Base-by-base conservation (phyloP, 2,113 vertebrate species). In the Hyperopisus bebe region DNA sequence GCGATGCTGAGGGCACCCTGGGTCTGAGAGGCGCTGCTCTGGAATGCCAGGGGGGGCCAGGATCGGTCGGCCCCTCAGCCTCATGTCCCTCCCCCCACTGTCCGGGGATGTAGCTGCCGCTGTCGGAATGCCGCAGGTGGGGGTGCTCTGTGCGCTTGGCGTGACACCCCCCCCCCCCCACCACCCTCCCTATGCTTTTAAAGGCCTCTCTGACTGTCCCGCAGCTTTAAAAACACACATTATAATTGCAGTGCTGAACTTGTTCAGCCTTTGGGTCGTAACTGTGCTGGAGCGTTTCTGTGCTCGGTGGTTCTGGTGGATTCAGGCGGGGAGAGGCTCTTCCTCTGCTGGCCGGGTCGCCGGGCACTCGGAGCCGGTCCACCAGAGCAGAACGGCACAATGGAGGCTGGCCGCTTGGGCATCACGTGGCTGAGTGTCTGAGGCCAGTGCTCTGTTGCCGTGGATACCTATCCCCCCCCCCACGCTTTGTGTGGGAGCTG, bases 391-490 rank as follows among this genome's bases (percentile, higher is more conserved):
- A 85, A 48, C 39, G 21, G 83, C 83, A 86, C 83, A 86, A 86
- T 86, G 83, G 44, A 86, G 21, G 24, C 46, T 47, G 10, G 46
- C 83, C 46, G n/a, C 31, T 85, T n/a, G 21, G 83, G 55, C 47
- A 13, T 89, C 88, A 82, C 88, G 74, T 89, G 88, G 31, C 47
- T 47, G 7, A 74, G 74, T 44, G 42, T 47, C 86, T 82, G 35
- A 89, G 85, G 88, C 89, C 53, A 17, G 11, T 47, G 82, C 46
- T 55, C 24, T 15, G 91, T 90, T 90, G 39, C 89, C 58, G 62
- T 88, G 35, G 84, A 82, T 86, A 86, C 83, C 74, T 70, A 70
- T 27, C 66, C 11, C 15, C 51, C 51, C 10, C 74, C 35, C 70
- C 83, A 3, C 3, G 21, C 83, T 85, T 85, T 85, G 83, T 85